Evolutionary conservation across 2,888 invertebrate species (phyloP).

Genomic region (Dryomyza anilis): DNA sequence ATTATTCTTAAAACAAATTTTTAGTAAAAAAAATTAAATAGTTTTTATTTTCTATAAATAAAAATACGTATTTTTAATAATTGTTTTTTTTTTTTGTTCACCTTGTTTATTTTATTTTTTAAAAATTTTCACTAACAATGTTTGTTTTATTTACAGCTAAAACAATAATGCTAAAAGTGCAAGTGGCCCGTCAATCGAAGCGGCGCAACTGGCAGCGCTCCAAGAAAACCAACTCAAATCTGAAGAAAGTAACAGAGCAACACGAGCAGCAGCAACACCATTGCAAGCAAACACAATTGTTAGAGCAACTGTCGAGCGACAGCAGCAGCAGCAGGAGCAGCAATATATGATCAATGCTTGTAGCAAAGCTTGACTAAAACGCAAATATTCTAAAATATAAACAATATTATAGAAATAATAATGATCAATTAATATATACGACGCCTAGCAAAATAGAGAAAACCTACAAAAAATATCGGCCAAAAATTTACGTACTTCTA

Average conservation of each 20-base stretch:
- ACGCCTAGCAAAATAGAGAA: not conserved
- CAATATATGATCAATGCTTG: constrained; percentile 12
- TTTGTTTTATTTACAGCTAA: not conserved
- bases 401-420: constrained; percentile 11
- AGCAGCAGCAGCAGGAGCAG: not conserved
- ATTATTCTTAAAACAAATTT: no score
- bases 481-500: constrained; percentile 11
- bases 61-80: no score
- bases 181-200: constrained; percentile 8
- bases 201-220: constrained; percentile 19
- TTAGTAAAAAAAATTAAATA: no score
- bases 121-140: no score
- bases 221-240: not conserved
- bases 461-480: not conserved
- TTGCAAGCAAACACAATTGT: not conserved
- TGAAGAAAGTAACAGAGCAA: no score
- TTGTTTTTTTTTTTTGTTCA: no score
- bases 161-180: constrained; percentile 21
- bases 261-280: constrained; percentile 10
- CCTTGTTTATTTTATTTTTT: no score
- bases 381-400: no score
- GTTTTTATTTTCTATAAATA: no score
- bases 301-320: not conserved
- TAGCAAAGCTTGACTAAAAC: no score
- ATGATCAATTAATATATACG: not conserved